Conservation (phyloP, 2,888 invertebrate species). For the Sicus ferrugineus region DNA sequence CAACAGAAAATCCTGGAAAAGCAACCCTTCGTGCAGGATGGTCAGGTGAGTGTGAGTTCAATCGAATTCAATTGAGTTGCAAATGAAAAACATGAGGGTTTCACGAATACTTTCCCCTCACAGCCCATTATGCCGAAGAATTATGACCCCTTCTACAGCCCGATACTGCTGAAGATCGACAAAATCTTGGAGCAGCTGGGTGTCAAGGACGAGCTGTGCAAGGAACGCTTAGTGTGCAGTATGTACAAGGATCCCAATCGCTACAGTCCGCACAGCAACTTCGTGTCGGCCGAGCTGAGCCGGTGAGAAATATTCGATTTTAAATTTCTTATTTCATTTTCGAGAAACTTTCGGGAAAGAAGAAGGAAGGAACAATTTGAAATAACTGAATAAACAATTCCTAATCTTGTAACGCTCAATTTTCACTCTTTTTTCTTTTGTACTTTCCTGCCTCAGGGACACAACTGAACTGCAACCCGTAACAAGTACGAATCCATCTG, state of each 20-base stretch:
- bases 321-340: too few species aligned
- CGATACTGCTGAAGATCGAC: constrained; percentile 80
- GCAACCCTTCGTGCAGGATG: constrained; percentile 63
- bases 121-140: constrained; percentile 62
- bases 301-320: constrained; percentile 73
- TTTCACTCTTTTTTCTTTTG: neutral
- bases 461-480: constrained; percentile 77
- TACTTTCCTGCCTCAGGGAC: constrained; percentile 69
- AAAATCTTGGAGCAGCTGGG: constrained; percentile 76
- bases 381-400: too few species aligned
- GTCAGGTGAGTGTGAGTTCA: constrained; percentile 54
- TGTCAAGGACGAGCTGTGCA: constrained; percentile 75
- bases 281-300: constrained; percentile 86
- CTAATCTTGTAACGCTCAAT: neutral
- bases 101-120: neutral
- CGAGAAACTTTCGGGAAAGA: too few species aligned
- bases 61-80: too few species aligned
- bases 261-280: constrained; percentile 86
- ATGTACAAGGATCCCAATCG: constrained; percentile 84
- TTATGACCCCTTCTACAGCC: constrained; percentile 76
- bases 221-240: constrained; percentile 81
- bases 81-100: too few species aligned
- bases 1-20: constrained; percentile 70
- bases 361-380: too few species aligned
- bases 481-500: constrained; percentile 73